A percentile compares a stretch with the other conserved stretches of the same genome.
phyloP scores from a whole-genome alignment of 1,140 invertebrate genomes.

The Drosophila subobscura region DNA sequence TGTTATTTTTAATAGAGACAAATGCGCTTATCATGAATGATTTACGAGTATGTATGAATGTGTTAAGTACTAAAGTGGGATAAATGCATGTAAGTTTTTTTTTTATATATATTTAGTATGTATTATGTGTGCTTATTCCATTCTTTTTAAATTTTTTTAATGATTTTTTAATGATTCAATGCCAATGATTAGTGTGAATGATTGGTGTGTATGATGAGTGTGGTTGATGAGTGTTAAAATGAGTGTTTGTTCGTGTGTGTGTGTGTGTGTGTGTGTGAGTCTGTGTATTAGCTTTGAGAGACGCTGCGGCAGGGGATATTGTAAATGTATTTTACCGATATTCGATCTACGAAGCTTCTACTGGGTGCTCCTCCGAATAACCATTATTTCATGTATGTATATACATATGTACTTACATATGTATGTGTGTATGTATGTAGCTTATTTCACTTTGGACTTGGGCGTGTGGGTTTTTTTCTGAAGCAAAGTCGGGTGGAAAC shows the following conservation, averaged over 20 bases:
- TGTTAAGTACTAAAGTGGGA: constrained; percentile 57
- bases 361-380: constrained; percentile 25
- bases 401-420: constrained; percentile 21
- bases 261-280: constrained; percentile 16
- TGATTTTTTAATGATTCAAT: constrained; percentile 39
- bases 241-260: no score
- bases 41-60: constrained; percentile 41
- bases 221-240: constrained; percentile 5
- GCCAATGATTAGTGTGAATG: constrained; percentile 50
- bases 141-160: constrained; percentile 17
- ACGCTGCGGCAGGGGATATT: constrained; percentile 43
- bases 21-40: constrained; percentile 66
- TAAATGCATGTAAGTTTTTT: constrained; percentile 41
- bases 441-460: constrained; percentile 18
- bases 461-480: constrained; percentile 18
- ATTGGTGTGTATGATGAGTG: constrained; percentile 28
- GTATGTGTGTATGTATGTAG: constrained; percentile 17
- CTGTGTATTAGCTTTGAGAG: constrained; percentile 38
- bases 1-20: constrained; percentile 74
- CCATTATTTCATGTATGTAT: constrained; percentile 21
- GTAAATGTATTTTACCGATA: constrained; percentile 34
- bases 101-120: constrained; percentile 10
- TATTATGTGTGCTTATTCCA: background rate
- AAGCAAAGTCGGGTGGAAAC: constrained; percentile 51
- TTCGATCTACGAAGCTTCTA: constrained; percentile 32